Evolutionary conservation across 2,797 vertebrate species (phyloP).

Genomic region (Tenualosa ilisha): DNA sequence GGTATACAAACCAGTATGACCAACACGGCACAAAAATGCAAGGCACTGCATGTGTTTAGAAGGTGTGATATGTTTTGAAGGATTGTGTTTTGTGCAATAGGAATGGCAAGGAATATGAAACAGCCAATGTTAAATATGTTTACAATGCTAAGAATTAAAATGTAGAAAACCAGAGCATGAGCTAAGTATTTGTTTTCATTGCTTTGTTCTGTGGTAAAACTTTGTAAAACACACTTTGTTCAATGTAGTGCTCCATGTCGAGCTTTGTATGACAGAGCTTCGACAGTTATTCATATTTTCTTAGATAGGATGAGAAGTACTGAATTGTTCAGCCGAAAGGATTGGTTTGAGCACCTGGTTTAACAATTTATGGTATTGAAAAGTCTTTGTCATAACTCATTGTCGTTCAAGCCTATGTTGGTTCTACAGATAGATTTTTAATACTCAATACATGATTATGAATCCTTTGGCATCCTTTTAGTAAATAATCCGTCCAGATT

Average conservation of each 20-base stretch:
- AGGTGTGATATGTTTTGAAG: neutral
- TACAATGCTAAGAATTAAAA: neutral
- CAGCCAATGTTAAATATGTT: neutral
- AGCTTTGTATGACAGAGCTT: too few species aligned
- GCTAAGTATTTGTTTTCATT: too few species aligned
- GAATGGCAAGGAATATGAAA: neutral
- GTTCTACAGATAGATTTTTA: neutral
- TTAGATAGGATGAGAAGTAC: too few species aligned
- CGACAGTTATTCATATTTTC: too few species aligned
- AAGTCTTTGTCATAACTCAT: too few species aligned
- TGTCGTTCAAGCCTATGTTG: too few species aligned
- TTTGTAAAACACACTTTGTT: too few species aligned
- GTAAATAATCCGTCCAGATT: neutral
- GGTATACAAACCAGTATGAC: neutral
- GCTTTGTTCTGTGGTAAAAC: too few species aligned
- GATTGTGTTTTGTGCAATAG: neutral
- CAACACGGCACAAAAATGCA: neutral
- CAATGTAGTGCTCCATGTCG: too few species aligned
- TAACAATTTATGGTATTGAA: too few species aligned
- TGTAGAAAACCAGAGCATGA: neutral
- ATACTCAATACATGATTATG: neutral
- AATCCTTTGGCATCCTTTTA: neutral
- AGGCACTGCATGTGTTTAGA: neutral
- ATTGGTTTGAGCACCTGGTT: too few species aligned
- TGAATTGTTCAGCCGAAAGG: too few species aligned